Conservation (phyloP, 1,140 invertebrate genomes). For the Venustaconcha ellipsiformis region DNA sequence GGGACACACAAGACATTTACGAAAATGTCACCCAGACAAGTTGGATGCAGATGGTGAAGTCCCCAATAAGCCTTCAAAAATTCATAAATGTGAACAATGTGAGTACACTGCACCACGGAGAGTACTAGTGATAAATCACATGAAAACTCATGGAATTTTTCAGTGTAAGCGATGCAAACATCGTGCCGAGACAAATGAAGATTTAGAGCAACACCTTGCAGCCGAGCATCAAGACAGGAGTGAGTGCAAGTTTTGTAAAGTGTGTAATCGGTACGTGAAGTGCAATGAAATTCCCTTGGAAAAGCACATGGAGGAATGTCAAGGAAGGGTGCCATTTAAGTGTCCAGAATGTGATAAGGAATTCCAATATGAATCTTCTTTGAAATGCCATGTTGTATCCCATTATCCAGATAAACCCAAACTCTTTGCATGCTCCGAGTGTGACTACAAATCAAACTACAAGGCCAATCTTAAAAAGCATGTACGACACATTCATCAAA, state of each 20-base stretch:
- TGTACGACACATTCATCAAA: constrained; percentile 52
- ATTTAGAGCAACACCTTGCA: constrained; percentile 38
- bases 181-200: constrained; percentile 37
- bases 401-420: constrained; percentile 40
- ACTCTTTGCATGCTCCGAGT: constrained; percentile 50
- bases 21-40: constrained; percentile 32
- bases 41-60: constrained; percentile 35
- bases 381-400: constrained; percentile 50
- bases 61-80: constrained; percentile 20
- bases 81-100: constrained; percentile 40
- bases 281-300: constrained; percentile 51
- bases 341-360: constrained; percentile 60
- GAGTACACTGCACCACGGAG: constrained; percentile 48
- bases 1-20: constrained; percentile 32
- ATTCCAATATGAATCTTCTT: constrained; percentile 60
- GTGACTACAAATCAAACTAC: constrained; percentile 56
- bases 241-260: constrained; percentile 56
- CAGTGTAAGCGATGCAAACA: constrained; percentile 53
- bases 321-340: constrained; percentile 50
- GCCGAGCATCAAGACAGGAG: constrained; percentile 46
- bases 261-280: constrained; percentile 56
- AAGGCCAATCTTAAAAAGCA: constrained; percentile 61
- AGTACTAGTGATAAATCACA: constrained; percentile 48
- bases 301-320: constrained; percentile 54
- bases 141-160: constrained; percentile 51